These are phyloP conservation scores for Drosophila tripunctata DNA, from an alignment of 2,888 invertebrate genomes.

Conservation along the genomic window DNA sequence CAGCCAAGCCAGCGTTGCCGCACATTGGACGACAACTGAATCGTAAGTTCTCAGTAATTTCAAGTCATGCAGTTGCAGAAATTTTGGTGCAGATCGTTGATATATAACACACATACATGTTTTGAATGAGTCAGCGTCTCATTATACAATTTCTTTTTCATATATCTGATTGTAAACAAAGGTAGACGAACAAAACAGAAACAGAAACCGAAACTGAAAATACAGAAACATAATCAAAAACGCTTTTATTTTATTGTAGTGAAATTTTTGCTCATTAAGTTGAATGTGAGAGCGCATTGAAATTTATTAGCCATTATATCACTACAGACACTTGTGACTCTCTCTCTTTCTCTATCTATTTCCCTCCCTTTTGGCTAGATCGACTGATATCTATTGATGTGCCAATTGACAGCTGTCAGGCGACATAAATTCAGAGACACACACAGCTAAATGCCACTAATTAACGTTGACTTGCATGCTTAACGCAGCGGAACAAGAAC, in stretches of 20 bases:
- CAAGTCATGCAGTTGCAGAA: constrained; percentile 25
- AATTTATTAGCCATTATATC: constrained; percentile 54
- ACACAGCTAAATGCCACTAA: constrained; percentile 14
- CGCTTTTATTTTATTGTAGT: constrained; percentile 67
- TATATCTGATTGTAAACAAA: constrained; percentile 23
- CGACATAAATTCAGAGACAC: constrained; percentile 28
- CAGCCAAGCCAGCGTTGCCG: constrained; percentile 26
- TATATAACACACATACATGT: neutral
- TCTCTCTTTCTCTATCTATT: neutral
- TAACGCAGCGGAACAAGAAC: constrained; percentile 68
- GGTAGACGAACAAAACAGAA: constrained; percentile 19
- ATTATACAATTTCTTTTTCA: constrained; percentile 46
- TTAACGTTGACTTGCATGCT: constrained; percentile 53
- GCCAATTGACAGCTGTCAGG: constrained; percentile 31
- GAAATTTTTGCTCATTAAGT: constrained; percentile 71
- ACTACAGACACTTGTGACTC: constrained; percentile 10
- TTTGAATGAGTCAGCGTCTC: constrained; percentile 27
- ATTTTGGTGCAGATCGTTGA: constrained; percentile 3
- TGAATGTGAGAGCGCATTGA: constrained; percentile 58
- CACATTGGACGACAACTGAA: constrained; percentile 55
- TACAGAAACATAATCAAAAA: constrained; percentile 44
- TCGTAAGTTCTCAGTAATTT: constrained; percentile 52
- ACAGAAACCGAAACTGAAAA: constrained; percentile 1
- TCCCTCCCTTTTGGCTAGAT: neutral
- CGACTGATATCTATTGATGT: constrained; percentile 7